Evolutionary conservation across 2,888 invertebrate genomes (phyloP).

Genomic region (Magallana nippona): DNA sequence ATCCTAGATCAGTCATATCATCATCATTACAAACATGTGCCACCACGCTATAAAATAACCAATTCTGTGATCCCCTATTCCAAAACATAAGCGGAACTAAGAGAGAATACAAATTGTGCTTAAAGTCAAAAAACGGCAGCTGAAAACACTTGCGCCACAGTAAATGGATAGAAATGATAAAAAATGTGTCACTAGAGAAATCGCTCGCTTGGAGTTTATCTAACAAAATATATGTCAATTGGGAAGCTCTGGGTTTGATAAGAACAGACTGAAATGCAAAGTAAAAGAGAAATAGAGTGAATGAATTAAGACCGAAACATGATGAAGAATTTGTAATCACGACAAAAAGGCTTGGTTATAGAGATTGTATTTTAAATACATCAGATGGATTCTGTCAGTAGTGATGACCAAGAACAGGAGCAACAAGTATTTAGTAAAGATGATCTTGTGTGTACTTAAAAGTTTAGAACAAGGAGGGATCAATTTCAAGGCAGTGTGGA

Average conservation of each 20-base stretch:
- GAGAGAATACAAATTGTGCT: conserved; percentile 18
- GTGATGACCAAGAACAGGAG: conserved; percentile 19
- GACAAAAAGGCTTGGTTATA: background rate
- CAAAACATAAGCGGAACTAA: conserved; percentile 5
- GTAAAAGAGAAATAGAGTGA: background rate
- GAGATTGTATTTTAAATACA: background rate
- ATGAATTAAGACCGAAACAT: background rate
- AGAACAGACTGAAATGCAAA: background rate
- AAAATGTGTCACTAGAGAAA: conserved; percentile 26
- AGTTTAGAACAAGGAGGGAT: background rate
- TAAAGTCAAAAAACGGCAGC: conserved; percentile 20
- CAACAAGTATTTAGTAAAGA: background rate
- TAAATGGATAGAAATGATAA: conserved; percentile 20
- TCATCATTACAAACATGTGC: conserved; percentile 22
- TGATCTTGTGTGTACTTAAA: background rate
- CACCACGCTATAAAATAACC: background rate
- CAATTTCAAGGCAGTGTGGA: background rate
- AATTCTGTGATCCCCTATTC: conserved; percentile 5
- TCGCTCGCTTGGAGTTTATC: background rate
- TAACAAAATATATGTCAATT: background rate
- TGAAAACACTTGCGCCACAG: conserved; percentile 21
- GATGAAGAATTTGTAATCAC: conserved; percentile 5
- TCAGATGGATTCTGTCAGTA: background rate
- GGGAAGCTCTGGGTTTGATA: background rate
- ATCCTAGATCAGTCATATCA: conserved; percentile 26